Evolutionary conservation across 1,140 invertebrate genomes (phyloP).

Genomic region (Delia radicum): DNA sequence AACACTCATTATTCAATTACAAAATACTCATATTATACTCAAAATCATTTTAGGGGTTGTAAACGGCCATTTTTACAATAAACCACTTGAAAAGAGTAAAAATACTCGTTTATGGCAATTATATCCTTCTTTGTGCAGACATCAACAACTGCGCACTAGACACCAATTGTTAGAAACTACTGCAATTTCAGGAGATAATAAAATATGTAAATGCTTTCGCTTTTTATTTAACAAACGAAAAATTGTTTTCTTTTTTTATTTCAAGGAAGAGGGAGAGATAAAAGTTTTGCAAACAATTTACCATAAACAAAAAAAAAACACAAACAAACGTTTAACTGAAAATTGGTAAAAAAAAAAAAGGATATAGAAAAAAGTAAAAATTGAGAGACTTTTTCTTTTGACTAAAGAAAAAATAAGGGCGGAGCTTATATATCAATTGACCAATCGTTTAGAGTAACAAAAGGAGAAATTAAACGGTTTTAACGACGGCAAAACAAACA

Average conservation of each 20-base stretch:
- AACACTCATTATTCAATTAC: neutral
- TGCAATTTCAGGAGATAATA: slow-evolving; percentile 31
- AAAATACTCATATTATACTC: neutral
- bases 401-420: neutral
- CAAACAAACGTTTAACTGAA: neutral
- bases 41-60: slow-evolving; percentile 18
- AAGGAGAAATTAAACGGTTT: slow-evolving; percentile 1
- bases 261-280: neutral
- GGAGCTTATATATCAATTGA: slow-evolving; percentile 3
- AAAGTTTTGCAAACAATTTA: slow-evolving; percentile 40
- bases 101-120: neutral
- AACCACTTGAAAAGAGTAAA: slow-evolving; percentile 19
- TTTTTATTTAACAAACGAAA: slow-evolving; percentile 33
- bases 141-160: slow-evolving; percentile 25
- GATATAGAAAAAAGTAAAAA: too few species aligned
- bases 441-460: slow-evolving; percentile 22
- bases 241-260: neutral
- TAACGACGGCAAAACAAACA: neutral
- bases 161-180: neutral
- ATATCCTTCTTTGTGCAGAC: slow-evolving; percentile 11
- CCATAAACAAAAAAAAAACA: slow-evolving; percentile 48
- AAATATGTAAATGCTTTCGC: slow-evolving; percentile 53
- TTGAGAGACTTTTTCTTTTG: neutral
- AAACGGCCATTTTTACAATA: slow-evolving; percentile 48
- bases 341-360: neutral